phyloP scores from a whole-genome alignment of 2,888 invertebrate species.

The Sphaerophoria rueppellii region DNA sequence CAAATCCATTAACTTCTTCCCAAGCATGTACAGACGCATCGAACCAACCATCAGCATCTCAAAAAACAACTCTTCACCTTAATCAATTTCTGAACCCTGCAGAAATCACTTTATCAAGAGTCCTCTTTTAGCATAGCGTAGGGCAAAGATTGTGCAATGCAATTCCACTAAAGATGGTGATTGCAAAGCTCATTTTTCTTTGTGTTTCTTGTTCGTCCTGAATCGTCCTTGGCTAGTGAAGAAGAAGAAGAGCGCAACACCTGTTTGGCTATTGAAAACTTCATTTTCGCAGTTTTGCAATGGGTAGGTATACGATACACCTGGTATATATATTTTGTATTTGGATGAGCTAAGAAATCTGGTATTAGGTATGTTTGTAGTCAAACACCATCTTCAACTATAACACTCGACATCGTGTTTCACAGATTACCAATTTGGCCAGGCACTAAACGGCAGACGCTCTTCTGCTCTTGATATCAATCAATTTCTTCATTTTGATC shows the following conservation, averaged over 20 bases:
- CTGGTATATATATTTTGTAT: no score
- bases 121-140: slow-evolving; percentile 2
- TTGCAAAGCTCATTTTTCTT: slow-evolving; percentile 45
- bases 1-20: slow-evolving; percentile 46
- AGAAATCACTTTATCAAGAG: slow-evolving; percentile 51
- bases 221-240: neutral
- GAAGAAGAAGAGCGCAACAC: slow-evolving; percentile 6
- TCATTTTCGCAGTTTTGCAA: slow-evolving; percentile 24
- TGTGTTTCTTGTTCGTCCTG: neutral
- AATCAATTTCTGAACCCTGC: slow-evolving; percentile 51
- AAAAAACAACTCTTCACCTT: slow-evolving; percentile 49
- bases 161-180: slow-evolving; percentile 30
- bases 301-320: no score
- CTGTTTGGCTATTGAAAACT: slow-evolving; percentile 32
- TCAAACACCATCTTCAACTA: slow-evolving; percentile 23
- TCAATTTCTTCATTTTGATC: slow-evolving; percentile 68
- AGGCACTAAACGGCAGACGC: slow-evolving; percentile 26
- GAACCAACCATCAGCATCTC: slow-evolving; percentile 21
- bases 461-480: slow-evolving; percentile 53
- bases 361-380: slow-evolving; percentile 1
- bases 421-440: slow-evolving; percentile 54
- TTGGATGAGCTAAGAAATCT: neutral
- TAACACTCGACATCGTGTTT: slow-evolving; percentile 18
- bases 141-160: slow-evolving; percentile 41
- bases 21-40: slow-evolving; percentile 21